A percentile compares a stretch with the other conserved stretches of the same genome.
Evolutionary conservation across 2,797 vertebrate species (phyloP).

Genomic region (Sebastes oblongus): DNA sequence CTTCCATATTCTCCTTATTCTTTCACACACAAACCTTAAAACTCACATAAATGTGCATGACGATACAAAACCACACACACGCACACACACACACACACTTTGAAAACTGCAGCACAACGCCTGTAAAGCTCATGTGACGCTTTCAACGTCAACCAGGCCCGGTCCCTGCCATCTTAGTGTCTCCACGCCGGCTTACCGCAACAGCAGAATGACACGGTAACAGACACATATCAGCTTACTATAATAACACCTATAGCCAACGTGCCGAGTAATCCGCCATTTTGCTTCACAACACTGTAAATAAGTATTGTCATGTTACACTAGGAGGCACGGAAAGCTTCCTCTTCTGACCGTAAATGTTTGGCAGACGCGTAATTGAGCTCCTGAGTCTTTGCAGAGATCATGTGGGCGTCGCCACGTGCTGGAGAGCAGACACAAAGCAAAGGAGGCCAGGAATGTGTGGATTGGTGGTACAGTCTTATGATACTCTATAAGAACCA

Average conservation of each 20-base stretch:
- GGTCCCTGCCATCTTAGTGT: conserved; percentile 76
- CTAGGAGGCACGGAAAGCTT: conserved; percentile 31
- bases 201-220: conserved; percentile 55
- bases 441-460: conserved; percentile 4
- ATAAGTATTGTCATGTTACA: conserved; percentile 56
- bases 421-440: conserved; percentile 41
- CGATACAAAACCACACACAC: background rate
- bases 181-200: conserved; percentile 61
- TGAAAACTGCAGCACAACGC: conserved; percentile 15
- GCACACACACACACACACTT: background rate
- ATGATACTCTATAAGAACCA: too few relatives aligned
- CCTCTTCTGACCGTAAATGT: conserved; percentile 35
- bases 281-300: conserved; percentile 49
- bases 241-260: conserved; percentile 62
- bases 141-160: conserved; percentile 44
- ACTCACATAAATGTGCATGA: background rate
- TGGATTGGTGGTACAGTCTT: background rate
- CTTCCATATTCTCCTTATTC: conserved; percentile 20
- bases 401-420: conserved; percentile 42
- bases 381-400: conserved; percentile 34
- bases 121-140: conserved; percentile 44
- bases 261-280: conserved; percentile 49
- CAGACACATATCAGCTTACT: conserved; percentile 72
- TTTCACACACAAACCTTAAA: conserved; percentile 11
- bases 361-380: conserved; percentile 47